These are phyloP conservation scores for Drosophila gaucha DNA, from an alignment of 2,888 invertebrate species.

Conservation along the genomic window DNA sequence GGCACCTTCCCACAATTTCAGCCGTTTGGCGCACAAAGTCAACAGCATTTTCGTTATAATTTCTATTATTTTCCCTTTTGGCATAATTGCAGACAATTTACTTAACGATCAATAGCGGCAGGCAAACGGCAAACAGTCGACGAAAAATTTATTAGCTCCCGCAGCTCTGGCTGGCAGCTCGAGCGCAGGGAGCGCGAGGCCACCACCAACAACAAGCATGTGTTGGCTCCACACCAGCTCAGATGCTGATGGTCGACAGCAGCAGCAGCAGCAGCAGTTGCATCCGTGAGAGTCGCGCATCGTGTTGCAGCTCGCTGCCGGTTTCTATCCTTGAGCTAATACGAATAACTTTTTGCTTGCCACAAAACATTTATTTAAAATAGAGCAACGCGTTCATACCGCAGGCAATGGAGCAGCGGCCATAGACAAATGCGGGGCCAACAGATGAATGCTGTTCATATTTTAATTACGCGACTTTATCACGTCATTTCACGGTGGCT, in stretches of 20 bases:
- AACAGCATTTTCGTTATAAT: constrained; percentile 80
- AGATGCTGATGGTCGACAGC: constrained; percentile 38
- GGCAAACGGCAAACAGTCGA: constrained; percentile 56
- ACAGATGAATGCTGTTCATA: constrained; percentile 74
- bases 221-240: constrained; percentile 65
- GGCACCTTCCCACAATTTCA: constrained; percentile 65
- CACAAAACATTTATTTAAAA: constrained; percentile 77
- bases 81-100: constrained; percentile 82
- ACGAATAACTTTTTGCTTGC: constrained; percentile 64
- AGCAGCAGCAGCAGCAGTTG: constrained; percentile 14
- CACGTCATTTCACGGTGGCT: constrained; percentile 68
- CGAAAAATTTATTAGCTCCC: constrained; percentile 79
- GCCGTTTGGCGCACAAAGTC: constrained; percentile 54
- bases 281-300: constrained; percentile 57
- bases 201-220: constrained; percentile 50
- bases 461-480: constrained; percentile 77
- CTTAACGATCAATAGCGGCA: constrained; percentile 81
- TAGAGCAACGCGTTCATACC: constrained; percentile 59
- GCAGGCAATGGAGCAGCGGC: constrained; percentile 47
- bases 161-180: constrained; percentile 59
- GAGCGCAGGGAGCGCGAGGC: constrained; percentile 15
- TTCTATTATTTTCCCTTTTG: constrained; percentile 82
- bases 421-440: constrained; percentile 40
- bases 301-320: constrained; percentile 48
- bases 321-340: constrained; percentile 72